Conservation (phyloP, 1,140 invertebrate genomes). For the Leptonema lineaticorne region DNA sequence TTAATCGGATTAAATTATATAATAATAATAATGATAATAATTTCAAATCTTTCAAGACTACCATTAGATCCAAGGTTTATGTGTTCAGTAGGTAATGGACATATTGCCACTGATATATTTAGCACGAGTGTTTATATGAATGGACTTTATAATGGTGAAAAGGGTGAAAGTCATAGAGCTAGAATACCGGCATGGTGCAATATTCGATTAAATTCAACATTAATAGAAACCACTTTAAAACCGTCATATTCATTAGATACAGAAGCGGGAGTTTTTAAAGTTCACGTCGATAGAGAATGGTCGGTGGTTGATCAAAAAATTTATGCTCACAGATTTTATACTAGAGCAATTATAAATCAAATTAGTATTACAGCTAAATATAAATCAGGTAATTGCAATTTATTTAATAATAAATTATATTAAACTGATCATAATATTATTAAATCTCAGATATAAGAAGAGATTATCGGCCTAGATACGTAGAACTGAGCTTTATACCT, state of each 20-base stretch:
- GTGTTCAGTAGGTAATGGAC: conserved; percentile 60
- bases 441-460: conserved; percentile 17
- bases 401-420: background rate
- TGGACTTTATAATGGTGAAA: conserved; percentile 58
- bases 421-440: background rate
- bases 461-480: conserved; percentile 51
- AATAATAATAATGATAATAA: background rate
- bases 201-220: conserved; percentile 54
- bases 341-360: conserved; percentile 59
- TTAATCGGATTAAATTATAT: background rate
- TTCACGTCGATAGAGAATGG: conserved; percentile 51
- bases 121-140: conserved; percentile 61
- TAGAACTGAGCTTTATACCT: conserved; percentile 50
- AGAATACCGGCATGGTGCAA: conserved; percentile 60
- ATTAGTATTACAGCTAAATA: conserved; percentile 48
- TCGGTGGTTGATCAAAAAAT: conserved; percentile 56
- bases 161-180: conserved; percentile 56
- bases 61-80: conserved; percentile 57
- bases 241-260: conserved; percentile 52
- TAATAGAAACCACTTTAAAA: conserved; percentile 43
- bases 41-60: conserved; percentile 47
- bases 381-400: conserved; percentile 26
- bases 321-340: conserved; percentile 59
- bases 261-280: conserved; percentile 50
- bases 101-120: conserved; percentile 59